A percentile compares a stretch with the other conserved stretches of the same genome.
These are phyloP conservation scores for Helicoverpa assulta DNA, from an alignment of 2,888 invertebrate genomes.

Conservation along the genomic window DNA sequence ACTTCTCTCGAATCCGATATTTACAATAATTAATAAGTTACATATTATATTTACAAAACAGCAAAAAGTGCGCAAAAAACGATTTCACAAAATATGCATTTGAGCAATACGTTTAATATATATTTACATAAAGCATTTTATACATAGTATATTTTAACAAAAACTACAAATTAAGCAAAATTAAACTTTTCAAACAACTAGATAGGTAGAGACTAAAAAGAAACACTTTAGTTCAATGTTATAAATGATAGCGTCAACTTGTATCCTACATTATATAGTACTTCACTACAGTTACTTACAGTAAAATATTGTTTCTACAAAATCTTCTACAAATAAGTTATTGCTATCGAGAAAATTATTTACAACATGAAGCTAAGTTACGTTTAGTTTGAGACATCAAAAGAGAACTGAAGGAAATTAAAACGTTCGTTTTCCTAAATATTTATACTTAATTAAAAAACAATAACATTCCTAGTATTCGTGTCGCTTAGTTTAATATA, in stretches of 20 bases:
- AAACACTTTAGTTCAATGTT: constrained; percentile 27
- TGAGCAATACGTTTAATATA: constrained; percentile 89
- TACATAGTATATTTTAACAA: constrained; percentile 69
- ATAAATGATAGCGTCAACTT: constrained; percentile 46
- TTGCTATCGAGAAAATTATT: constrained; percentile 81
- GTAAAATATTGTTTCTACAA: constrained; percentile 69
- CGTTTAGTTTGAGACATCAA: constrained; percentile 77
- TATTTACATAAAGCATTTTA: constrained; percentile 87
- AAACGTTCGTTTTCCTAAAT: constrained; percentile 61
- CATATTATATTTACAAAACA: constrained; percentile 84
- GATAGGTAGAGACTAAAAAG: constrained; percentile 26
- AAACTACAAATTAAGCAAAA: constrained; percentile 61
- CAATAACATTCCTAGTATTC: constrained; percentile 75
- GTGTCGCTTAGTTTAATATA: constrained; percentile 80
- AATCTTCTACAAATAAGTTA: constrained; percentile 78
- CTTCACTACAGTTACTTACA: constrained; percentile 60
- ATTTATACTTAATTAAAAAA: constrained; percentile 68
- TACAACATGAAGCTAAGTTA: constrained; percentile 75
- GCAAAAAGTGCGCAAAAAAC: constrained; percentile 90
- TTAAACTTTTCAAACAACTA: constrained; percentile 33
- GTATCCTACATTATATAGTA: constrained; percentile 55
- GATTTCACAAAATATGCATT: constrained; percentile 90
- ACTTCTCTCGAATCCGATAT: constrained; percentile 80
- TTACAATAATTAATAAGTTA: constrained; percentile 74
- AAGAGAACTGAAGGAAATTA: constrained; percentile 76